A percentile compares a stretch with the other conserved stretches of the same genome.
These are phyloP conservation scores for Parapsyche elsis DNA, from an alignment of 1,140 invertebrate species.

Conservation along the genomic window DNA sequence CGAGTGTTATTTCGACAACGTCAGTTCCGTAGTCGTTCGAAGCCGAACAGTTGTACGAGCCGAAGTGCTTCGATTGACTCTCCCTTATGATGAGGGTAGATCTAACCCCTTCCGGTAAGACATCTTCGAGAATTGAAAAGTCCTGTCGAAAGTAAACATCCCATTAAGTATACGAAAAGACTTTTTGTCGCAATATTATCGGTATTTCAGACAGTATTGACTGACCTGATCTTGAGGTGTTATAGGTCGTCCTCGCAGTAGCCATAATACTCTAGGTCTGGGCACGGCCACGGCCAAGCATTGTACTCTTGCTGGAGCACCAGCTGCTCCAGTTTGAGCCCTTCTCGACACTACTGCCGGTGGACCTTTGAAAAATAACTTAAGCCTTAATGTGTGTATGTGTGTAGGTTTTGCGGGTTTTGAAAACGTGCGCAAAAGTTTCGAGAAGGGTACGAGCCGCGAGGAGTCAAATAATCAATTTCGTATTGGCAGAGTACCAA, in stretches of 20 bases:
- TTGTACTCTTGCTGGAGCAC: slow-evolving; percentile 84
- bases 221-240: slow-evolving; percentile 66
- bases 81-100: slow-evolving; percentile 87
- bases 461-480: slow-evolving; percentile 31
- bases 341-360: slow-evolving; percentile 86
- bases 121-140: slow-evolving; percentile 75
- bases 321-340: slow-evolving; percentile 85
- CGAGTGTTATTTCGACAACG: slow-evolving; percentile 83
- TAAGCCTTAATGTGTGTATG: background rate
- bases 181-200: background rate
- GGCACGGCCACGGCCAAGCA: slow-evolving; percentile 91
- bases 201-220: background rate
- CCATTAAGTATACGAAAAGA: background rate
- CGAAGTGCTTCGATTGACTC: slow-evolving; percentile 87
- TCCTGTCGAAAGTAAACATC: slow-evolving; percentile 65
- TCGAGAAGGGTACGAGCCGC: slow-evolving; percentile 17
- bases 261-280: slow-evolving; percentile 88
- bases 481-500: slow-evolving; percentile 12
- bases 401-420: background rate
- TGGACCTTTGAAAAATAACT: slow-evolving; percentile 68
- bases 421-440: background rate
- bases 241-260: slow-evolving; percentile 83
- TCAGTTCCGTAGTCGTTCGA: slow-evolving; percentile 90
- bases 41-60: slow-evolving; percentile 95
- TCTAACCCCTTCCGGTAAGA: slow-evolving; percentile 74